Conservation (phyloP, 2,113 vertebrate species). For the Siniperca knerii region DNA sequence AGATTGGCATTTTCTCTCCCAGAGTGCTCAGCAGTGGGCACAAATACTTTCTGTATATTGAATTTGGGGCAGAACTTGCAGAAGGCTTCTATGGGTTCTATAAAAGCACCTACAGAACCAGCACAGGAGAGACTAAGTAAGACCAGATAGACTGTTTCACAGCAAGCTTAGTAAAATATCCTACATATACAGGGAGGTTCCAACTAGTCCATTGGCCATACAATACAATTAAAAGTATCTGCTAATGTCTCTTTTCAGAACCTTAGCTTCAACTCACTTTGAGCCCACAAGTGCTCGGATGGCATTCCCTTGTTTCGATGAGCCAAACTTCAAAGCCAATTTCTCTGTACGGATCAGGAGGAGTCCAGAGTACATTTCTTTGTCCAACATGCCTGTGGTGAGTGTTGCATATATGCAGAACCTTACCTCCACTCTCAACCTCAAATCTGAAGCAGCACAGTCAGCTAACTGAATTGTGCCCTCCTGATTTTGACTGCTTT, state of each 20-base stretch:
- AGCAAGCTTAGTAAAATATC: background rate
- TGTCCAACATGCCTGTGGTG: slow-evolving; percentile 87
- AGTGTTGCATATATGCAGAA: slow-evolving; percentile 37
- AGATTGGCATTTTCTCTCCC: slow-evolving; percentile 85
- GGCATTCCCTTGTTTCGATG: slow-evolving; percentile 87
- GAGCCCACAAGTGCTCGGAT: slow-evolving; percentile 85
- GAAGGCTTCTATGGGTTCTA: slow-evolving; percentile 86
- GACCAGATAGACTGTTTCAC: background rate
- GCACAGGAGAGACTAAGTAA: slow-evolving; percentile 81
- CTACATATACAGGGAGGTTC: background rate
- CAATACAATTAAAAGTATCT: background rate
- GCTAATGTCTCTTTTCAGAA: slow-evolving; percentile 62
- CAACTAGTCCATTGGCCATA: background rate
- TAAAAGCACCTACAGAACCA: slow-evolving; percentile 82
- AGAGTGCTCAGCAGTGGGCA: slow-evolving; percentile 81
- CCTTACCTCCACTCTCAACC: no score
- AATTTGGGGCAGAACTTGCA: slow-evolving; percentile 80
- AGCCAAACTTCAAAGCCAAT: slow-evolving; percentile 86
- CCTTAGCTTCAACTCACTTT: slow-evolving; percentile 85
- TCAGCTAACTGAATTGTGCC: no score
- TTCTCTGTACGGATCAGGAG: slow-evolving; percentile 82
- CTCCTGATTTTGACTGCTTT: no score
- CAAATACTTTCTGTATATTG: slow-evolving; percentile 83
- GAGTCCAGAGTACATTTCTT: slow-evolving; percentile 72
- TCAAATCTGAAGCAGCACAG: no score